Evolutionary conservation across 2,888 invertebrate genomes (phyloP).

Genomic region (Drosophila monieri): DNA sequence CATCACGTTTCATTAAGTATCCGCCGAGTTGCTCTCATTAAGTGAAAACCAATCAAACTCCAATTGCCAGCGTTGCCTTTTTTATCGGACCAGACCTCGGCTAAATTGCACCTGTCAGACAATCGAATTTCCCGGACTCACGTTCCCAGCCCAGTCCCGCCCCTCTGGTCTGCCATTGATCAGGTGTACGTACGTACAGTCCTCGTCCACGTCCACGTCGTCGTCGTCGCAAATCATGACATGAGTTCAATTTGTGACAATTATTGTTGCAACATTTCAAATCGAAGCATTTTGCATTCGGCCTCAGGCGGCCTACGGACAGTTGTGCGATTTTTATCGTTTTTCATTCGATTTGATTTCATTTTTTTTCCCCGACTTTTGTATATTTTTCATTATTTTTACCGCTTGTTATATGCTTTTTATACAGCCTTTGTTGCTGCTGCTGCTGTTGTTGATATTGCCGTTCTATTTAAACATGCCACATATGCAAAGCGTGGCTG

Average conservation of each 20-base stretch:
- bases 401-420: conserved; percentile 40
- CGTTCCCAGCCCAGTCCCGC: conserved; percentile 2
- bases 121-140: conserved; percentile 48
- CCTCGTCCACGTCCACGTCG: conserved; percentile 7
- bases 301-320: conserved; percentile 59
- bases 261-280: conserved; percentile 82
- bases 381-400: conserved; percentile 48
- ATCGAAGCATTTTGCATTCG: conserved; percentile 57
- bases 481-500: conserved; percentile 54
- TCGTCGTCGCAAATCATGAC: conserved; percentile 78
- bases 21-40: conserved; percentile 49
- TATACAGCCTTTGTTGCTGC: conserved; percentile 12
- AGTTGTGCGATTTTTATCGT: conserved; percentile 65
- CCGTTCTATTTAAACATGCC: conserved; percentile 42
- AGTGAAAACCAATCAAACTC: conserved; percentile 53
- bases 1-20: conserved; percentile 40
- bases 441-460: conserved; percentile 21
- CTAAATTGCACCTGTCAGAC: conserved; percentile 75
- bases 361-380: conserved; percentile 36
- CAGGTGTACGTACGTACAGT: conserved; percentile 18
- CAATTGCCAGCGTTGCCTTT: conserved; percentile 27
- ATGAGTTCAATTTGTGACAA: conserved; percentile 82
- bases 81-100: conserved; percentile 56
- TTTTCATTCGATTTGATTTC: conserved; percentile 56
- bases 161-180: conserved; percentile 17